Conservation (phyloP, 2,888 invertebrate genomes). For the Meiosimyza platycephala region DNA sequence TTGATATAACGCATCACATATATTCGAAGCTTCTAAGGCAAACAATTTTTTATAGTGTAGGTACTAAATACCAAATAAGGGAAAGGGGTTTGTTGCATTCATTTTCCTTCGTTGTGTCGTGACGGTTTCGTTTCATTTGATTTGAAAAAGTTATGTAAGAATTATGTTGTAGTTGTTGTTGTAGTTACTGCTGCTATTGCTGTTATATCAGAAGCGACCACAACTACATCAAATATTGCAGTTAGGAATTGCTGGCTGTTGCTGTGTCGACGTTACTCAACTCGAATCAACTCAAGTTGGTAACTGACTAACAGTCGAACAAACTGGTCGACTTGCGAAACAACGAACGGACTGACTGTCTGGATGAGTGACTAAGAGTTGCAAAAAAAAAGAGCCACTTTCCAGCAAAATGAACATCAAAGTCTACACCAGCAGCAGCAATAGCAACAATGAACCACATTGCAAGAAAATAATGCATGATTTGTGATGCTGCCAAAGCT, state of each 20-base stretch:
- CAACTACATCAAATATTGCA: slow-evolving; percentile 18
- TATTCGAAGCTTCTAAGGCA: too few species aligned
- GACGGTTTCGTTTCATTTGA: slow-evolving; percentile 28
- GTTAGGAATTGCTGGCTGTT: neutral
- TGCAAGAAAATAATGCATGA: slow-evolving; percentile 26
- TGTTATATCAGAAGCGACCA: slow-evolving; percentile 9
- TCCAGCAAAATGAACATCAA: slow-evolving; percentile 20
- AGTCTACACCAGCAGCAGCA: slow-evolving; percentile 7
- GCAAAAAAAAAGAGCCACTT: slow-evolving; percentile 17
- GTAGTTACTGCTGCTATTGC: slow-evolving; percentile 24
- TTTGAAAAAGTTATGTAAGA: slow-evolving; percentile 32
- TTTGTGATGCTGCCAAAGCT: slow-evolving; percentile 23
- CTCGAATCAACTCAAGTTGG: neutral
- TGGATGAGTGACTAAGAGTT: neutral
- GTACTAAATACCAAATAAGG: neutral
- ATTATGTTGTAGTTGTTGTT: slow-evolving; percentile 10
- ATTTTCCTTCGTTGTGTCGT: slow-evolving; percentile 24
- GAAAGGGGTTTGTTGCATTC: slow-evolving; percentile 2
- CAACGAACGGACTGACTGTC: neutral
- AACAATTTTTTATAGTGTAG: neutral
- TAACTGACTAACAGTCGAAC: neutral
- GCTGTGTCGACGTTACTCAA: neutral
- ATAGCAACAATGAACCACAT: slow-evolving; percentile 1
- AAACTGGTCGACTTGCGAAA: neutral
- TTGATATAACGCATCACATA: too few species aligned